These are phyloP conservation scores for Dipus sagitta DNA, from an alignment of 2,797 vertebrate species.

Conservation along the genomic window DNA sequence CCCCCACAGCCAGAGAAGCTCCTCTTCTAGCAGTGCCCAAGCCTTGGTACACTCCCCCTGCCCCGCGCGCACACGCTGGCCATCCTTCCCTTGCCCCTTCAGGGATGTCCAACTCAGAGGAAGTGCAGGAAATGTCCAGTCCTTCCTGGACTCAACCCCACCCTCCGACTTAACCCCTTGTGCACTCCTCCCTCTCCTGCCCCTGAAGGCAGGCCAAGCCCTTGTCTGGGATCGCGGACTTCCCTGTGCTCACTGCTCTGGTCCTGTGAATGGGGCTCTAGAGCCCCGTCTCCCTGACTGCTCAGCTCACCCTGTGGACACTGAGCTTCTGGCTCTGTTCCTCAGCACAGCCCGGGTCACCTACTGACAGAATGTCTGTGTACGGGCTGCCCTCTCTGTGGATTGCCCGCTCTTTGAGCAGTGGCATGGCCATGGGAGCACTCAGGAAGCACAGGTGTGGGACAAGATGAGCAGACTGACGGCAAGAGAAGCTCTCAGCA, in stretches of 20 bases:
- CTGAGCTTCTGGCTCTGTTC: background rate
- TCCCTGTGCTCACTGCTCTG: background rate
- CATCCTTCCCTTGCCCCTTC: background rate
- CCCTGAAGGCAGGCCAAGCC: background rate
- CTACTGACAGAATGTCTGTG: background rate
- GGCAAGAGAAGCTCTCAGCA: background rate
- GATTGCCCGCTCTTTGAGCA: background rate
- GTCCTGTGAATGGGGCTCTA: too few relatives aligned
- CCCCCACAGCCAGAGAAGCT: background rate
- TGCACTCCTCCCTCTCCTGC: background rate
- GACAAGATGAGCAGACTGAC: background rate
- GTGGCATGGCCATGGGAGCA: background rate
- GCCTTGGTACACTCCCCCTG: too few relatives aligned
- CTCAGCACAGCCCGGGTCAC: background rate
- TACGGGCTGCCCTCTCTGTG: background rate
- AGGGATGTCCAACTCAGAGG: background rate
- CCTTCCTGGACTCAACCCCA: background rate
- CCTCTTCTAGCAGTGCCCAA: background rate
- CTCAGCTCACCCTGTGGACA: background rate
- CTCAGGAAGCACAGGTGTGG: background rate
- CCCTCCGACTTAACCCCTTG: background rate
- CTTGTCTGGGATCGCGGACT: background rate
- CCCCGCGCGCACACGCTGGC: too few relatives aligned
- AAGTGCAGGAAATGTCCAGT: background rate
- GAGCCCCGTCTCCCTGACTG: background rate